Evolutionary conservation across 2,113 vertebrate genomes (phyloP), one percentile per base, ranked within the genome.

Genomic region (Guaruba guarouba): DNA sequence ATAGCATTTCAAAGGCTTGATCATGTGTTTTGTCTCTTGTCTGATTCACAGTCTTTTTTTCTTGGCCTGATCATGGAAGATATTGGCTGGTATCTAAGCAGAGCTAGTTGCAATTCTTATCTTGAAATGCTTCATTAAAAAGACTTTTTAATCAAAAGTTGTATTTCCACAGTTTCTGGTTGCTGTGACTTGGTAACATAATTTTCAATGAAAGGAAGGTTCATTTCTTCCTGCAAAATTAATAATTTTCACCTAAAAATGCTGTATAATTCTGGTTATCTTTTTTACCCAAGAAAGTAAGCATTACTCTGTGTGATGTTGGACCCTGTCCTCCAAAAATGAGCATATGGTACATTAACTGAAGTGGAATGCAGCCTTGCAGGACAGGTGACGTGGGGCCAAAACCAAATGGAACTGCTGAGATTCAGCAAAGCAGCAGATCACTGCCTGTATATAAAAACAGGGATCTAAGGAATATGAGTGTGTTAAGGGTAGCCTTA

Each of bases 281-380:
- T 6, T 46, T 79, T 80, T 84, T 73, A 33, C 12, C 18, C 9
- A 27, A 61, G 18, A 12, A 81, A 73, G 13, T 54, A 52, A 46
- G 7, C 12, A 13, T 78, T 68, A 18, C 28, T 81, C 57, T 49
- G 8, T 80, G 16, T 6, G 2, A 9, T 18, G 49, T 19, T 92
- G 67, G 17, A 51, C 27, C 3, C 7, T 15, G 10, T 59, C 25
- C 9, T 44, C 63, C n/a, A 49, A 46, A 86, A 86, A 29, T 13
- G 7, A 66, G 5, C 19, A 12, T 2, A 5, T 19, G 20, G 5
- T 0, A 0, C 25, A 27, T 75, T 74, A 59, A 37, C 3, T 19
- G 18, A 41, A 57, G 22, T 52, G 13, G 43, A 18, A 44, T 41
- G 6, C 5, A 79, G 0, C 33, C 16, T 61, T 82, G 23, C 12